phyloP scores from a whole-genome alignment of 2,113 vertebrate genomes.

The Corythornis vintsioides region DNA sequence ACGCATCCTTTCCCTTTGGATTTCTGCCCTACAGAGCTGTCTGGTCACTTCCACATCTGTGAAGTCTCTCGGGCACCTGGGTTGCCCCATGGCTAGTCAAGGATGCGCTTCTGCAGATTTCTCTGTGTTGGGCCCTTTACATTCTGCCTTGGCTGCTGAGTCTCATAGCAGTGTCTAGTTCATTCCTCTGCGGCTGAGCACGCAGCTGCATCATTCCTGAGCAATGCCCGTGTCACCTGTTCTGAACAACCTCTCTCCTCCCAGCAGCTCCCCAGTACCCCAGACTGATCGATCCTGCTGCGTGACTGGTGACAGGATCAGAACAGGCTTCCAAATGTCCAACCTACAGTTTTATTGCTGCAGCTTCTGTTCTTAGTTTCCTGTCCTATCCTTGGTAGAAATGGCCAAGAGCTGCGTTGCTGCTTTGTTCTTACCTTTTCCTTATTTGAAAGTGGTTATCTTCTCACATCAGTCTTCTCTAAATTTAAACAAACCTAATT shows the following conservation, averaged over 20 bases:
- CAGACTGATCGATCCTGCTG: neutral
- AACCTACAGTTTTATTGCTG: neutral
- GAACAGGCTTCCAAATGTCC: neutral
- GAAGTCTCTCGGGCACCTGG: neutral
- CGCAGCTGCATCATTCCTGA: neutral
- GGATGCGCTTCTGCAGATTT: neutral
- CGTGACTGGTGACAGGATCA: neutral
- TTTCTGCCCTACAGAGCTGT: neutral
- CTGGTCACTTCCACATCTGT: neutral
- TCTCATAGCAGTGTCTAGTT: neutral
- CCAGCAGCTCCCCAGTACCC: neutral
- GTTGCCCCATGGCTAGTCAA: neutral
- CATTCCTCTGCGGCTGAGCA: accelerated
- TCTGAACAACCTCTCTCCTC: neutral
- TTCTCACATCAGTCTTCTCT: slow-evolving; percentile 51
- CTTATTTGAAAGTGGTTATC: slow-evolving; percentile 65
- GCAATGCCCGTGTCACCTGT: neutral
- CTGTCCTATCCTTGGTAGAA: neutral
- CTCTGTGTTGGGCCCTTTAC: neutral
- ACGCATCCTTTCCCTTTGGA: neutral
- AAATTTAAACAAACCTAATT: slow-evolving; percentile 66
- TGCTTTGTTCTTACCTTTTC: slow-evolving; percentile 45
- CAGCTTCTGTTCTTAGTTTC: neutral
- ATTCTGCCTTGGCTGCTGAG: neutral
- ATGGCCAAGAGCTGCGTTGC: neutral